Conservation (phyloP, 92 coral and sea anemone genomes). For the Palythoa heliodiscus region DNA sequence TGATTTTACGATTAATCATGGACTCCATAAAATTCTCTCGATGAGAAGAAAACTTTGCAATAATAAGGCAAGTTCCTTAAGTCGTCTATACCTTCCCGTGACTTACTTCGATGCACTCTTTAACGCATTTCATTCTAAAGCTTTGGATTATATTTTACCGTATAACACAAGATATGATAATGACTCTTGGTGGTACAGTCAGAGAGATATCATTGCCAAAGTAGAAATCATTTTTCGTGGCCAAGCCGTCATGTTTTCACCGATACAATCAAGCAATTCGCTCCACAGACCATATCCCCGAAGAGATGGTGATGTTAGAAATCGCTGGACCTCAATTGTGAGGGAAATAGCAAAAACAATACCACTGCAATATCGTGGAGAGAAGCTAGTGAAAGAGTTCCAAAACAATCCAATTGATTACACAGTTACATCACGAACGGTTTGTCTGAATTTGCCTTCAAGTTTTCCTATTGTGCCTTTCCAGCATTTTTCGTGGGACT, state of each 20-base stretch:
- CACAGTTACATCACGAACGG: not conserved
- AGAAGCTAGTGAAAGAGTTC: not conserved
- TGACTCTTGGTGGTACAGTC: slow-evolving; percentile 50
- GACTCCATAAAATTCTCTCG: not conserved
- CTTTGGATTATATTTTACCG: slow-evolving; percentile 41
- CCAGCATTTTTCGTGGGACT: slow-evolving; percentile 17
- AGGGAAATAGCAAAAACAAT: not conserved
- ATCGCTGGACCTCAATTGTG: slow-evolving; percentile 26
- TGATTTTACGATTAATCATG: slow-evolving; percentile 23
- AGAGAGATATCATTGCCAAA: slow-evolving; percentile 42
- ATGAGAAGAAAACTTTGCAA: slow-evolving; percentile 29
- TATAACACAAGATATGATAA: slow-evolving; percentile 45
- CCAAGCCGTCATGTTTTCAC: slow-evolving; percentile 44
- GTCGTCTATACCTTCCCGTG: slow-evolving; percentile 10
- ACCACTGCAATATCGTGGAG: not conserved
- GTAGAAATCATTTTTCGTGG: slow-evolving; percentile 57
- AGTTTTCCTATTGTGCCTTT: slow-evolving; percentile 12
- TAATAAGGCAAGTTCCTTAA: not conserved
- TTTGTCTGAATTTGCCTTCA: slow-evolving; percentile 1
- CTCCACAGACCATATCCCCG: slow-evolving; percentile 45
- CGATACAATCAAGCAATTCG: slow-evolving; percentile 6
- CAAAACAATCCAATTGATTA: not conserved
- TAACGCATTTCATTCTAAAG: slow-evolving; percentile 52
- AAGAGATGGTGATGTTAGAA: slow-evolving; percentile 14
- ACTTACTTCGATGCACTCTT: slow-evolving; percentile 47